A percentile compares a stretch with the other conserved stretches of the same genome.
Conservation (phyloP, 2,888 invertebrate genomes). For the Phragmatobia fuliginosa region DNA sequence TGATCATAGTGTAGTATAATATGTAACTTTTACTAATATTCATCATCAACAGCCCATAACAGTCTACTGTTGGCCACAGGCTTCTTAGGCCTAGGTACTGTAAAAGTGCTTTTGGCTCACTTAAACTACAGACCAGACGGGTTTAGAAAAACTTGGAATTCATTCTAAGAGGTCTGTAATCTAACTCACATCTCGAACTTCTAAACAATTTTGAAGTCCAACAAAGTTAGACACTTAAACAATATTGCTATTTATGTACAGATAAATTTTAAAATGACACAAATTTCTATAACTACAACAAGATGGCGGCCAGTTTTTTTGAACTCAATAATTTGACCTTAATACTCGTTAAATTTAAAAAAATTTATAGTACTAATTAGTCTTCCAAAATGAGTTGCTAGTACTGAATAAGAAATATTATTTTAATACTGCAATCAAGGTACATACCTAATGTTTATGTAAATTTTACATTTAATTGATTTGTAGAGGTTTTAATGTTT, state of each 20-base stretch:
- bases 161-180: background rate
- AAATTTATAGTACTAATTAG: background rate
- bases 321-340: background rate
- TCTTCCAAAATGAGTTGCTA: background rate
- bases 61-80: too few species aligned
- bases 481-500: constrained; percentile 19
- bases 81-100: too few species aligned
- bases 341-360: background rate
- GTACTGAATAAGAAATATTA: background rate
- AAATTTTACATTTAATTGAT: constrained; percentile 20
- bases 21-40: background rate
- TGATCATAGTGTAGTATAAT: background rate
- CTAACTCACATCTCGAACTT: background rate
- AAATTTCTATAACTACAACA: background rate
- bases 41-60: too few species aligned
- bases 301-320: background rate
- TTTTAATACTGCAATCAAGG: background rate
- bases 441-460: constrained; percentile 23
- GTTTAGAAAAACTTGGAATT: background rate
- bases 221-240: background rate
- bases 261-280: background rate
- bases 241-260: background rate
- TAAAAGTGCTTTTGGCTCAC: too few species aligned
- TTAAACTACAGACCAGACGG: too few species aligned
- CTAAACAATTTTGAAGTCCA: background rate